Base-by-base conservation (phyloP, 2,797 vertebrate species). In the Oryzias sinensis region DNA sequence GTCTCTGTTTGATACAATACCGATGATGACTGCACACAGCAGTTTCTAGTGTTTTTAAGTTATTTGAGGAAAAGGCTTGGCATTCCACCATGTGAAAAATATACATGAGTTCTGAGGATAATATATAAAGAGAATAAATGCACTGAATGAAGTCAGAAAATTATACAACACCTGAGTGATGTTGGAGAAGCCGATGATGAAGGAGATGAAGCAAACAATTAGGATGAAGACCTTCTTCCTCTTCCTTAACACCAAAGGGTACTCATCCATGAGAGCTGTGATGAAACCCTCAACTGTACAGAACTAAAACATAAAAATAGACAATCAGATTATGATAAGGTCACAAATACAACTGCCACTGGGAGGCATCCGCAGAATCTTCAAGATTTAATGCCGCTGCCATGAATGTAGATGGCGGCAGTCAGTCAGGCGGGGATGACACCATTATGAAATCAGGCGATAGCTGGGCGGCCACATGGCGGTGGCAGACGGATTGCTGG, bases 261-360 rank as follows among this genome's bases (percentile, higher is more conserved):
- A 96, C 56, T 97, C 95, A 58, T 97, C 95, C 88, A 93, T 87
- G 61, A 96, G 89, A 22, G 95, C 94, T 2, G 95, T 97, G 85
- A 97, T 91, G 80, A 97, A 96, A 22, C 95, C 95, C 76, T 96
- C 95, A 62, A 97, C 94, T 0, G 95, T 96, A 77, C 95, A 97
- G 84, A 97, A 97, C 95, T 96, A 45, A 59, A 0, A 33, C 33
- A 58, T 1, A 4, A 20, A 17, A 65, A 11, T 8, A 18, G 4
- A 45, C n/a, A 46, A 20, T 9, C 33, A 1, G 33, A 37, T 37
- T 37, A 37, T 37, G 20, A 22, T 22, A 22, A 22, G 20, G 20
- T 22, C 20, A 22, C 20, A 22, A 22, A 22, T 22, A 22, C 20
- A 22, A 22, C 20, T 22, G 20, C 20, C 20, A 22, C 1, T 22